These are phyloP conservation scores for Deroplatys truncata DNA, from an alignment of 2,888 invertebrate species.

Conservation along the genomic window DNA sequence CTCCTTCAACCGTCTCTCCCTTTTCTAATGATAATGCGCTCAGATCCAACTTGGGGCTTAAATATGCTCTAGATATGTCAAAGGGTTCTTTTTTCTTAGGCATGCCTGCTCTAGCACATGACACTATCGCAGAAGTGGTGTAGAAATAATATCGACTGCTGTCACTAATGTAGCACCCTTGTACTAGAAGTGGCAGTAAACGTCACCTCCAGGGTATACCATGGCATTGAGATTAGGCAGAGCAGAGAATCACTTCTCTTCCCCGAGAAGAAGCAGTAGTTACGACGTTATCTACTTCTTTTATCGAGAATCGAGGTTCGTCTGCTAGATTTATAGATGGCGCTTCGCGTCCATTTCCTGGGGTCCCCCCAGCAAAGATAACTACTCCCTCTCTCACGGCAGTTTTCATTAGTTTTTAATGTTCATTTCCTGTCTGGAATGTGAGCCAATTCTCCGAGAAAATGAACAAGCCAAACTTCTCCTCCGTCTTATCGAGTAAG, in stretches of 20 bases:
- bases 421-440: slow-evolving; percentile 27
- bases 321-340: slow-evolving; percentile 26
- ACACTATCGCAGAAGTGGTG: too few relatives aligned
- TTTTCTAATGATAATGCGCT: too few relatives aligned
- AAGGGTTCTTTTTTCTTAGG: too few relatives aligned
- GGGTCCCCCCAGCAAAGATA: neutral
- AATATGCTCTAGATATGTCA: too few relatives aligned
- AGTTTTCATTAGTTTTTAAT: slow-evolving; percentile 28
- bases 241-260: neutral
- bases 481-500: neutral
- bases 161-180: too few relatives aligned
- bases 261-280: neutral
- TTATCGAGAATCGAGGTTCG: slow-evolving; percentile 23
- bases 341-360: slow-evolving; percentile 16
- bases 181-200: too few relatives aligned
- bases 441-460: slow-evolving; percentile 10
- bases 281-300: slow-evolving; percentile 27
- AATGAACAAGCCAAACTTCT: neutral
- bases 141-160: too few relatives aligned
- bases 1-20: too few relatives aligned
- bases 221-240: neutral
- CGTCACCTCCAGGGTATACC: too few relatives aligned
- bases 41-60: too few relatives aligned
- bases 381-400: slow-evolving; percentile 2
- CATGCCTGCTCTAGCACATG: too few relatives aligned